These are phyloP conservation scores for Oryzias curvinotus DNA, from an alignment of 2,113 vertebrate genomes.

Conservation along the genomic window DNA sequence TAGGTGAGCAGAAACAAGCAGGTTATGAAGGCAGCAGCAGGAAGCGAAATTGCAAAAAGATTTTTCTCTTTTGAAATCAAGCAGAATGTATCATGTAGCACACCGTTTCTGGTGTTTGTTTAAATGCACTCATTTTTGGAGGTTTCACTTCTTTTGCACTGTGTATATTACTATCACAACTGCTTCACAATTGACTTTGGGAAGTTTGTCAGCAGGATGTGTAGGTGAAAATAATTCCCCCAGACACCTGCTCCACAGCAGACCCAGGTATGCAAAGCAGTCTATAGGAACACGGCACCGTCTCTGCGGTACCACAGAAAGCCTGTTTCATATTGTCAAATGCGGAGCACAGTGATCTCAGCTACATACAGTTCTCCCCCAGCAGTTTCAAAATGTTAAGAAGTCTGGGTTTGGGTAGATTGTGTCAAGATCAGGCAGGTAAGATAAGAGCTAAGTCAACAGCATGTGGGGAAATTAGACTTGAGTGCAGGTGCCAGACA, in stretches of 20 bases:
- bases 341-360: not conserved
- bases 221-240: conserved; percentile 14
- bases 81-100: not conserved
- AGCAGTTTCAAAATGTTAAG: conserved; percentile 6
- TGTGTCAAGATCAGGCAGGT: conserved; percentile 17
- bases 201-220: conserved; percentile 27
- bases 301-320: not conserved
- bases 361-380: conserved; percentile 1
- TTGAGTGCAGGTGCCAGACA: conserved; percentile 39
- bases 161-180: conserved; percentile 11
- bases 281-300: not conserved
- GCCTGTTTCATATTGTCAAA: not conserved
- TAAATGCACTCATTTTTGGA: conserved; percentile 8
- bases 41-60: conserved; percentile 55
- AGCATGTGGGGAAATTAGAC: conserved; percentile 39
- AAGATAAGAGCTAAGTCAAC: conserved; percentile 13
- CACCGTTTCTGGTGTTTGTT: not conserved
- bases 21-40: conserved; percentile 24
- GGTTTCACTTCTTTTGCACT: not conserved
- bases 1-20: not conserved
- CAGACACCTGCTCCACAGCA: conserved; percentile 28
- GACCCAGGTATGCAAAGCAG: conserved; percentile 43
- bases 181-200: conserved; percentile 6
- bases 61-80: conserved; percentile 31
- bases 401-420: conserved; percentile 5